These are phyloP conservation scores for Zoanthus sociatus DNA, from an alignment of 92 coral and sea anemone species.

Conservation along the genomic window DNA sequence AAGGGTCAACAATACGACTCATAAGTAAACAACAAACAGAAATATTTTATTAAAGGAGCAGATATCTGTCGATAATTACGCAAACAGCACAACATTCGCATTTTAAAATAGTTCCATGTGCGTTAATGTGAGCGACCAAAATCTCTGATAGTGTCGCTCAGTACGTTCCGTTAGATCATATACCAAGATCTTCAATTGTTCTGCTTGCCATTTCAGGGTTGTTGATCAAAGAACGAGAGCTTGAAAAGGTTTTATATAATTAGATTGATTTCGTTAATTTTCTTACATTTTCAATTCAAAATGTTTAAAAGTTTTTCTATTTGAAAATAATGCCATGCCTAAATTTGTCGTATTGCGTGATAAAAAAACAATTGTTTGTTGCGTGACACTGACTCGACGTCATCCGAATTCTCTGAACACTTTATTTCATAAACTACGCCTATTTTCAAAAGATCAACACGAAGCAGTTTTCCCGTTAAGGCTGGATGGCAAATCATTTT, in stretches of 20 bases:
- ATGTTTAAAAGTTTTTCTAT: too few relatives aligned
- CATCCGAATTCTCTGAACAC: too few relatives aligned
- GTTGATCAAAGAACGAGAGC: not conserved
- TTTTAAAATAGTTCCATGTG: too few relatives aligned
- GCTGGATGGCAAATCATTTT: too few relatives aligned
- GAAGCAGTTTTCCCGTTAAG: too few relatives aligned
- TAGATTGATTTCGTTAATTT: not conserved
- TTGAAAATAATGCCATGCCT: not conserved
- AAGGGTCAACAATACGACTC: too few relatives aligned
- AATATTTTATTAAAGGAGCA: too few relatives aligned
- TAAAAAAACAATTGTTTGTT: not conserved
- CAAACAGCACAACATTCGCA: too few relatives aligned
- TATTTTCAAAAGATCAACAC: too few relatives aligned
- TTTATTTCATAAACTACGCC: too few relatives aligned
- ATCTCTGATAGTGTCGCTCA: not conserved
- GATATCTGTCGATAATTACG: too few relatives aligned
- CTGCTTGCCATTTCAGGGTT: not conserved
- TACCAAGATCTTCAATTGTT: not conserved
- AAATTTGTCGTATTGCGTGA: conserved; percentile 20
- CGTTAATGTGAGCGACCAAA: not conserved
- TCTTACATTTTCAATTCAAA: not conserved
- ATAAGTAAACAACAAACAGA: too few relatives aligned
- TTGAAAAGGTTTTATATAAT: not conserved
- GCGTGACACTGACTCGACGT: not conserved
- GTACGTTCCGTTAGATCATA: not conserved